Conservation (phyloP, 92 coral and sea anemone species). For the Montipora capitata region DNA sequence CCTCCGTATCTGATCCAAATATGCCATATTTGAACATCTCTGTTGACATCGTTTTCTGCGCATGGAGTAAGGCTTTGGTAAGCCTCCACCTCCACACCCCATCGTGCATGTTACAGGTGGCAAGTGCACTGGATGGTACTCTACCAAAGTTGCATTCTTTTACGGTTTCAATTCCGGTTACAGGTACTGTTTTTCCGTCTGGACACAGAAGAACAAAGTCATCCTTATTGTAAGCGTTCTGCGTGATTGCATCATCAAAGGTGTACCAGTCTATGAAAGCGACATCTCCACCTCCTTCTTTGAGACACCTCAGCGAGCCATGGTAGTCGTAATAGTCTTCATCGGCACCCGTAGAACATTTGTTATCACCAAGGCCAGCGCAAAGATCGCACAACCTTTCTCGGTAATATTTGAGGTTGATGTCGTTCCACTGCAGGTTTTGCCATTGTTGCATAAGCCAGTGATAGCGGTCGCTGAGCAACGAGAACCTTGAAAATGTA, state of each 20-base stretch:
- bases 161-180: conserved; percentile 39
- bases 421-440: conserved; percentile 51
- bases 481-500: conserved; percentile 9
- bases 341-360: conserved; percentile 47
- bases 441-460: conserved; percentile 60
- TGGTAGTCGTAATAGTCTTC: conserved; percentile 40
- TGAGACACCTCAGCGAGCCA: conserved; percentile 42
- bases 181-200: conserved; percentile 53
- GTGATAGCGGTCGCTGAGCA: conserved; percentile 45
- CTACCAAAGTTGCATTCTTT: conserved; percentile 76
- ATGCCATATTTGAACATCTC: conserved; percentile 5
- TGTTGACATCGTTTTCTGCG: conserved; percentile 45
- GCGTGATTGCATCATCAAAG: conserved; percentile 17
- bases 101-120: conserved; percentile 67
- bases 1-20: conserved; percentile 33
- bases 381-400: conserved; percentile 64
- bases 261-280: conserved; percentile 68
- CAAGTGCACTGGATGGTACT: conserved; percentile 67
- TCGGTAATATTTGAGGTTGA: conserved; percentile 45
- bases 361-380: conserved; percentile 44
- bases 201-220: conserved; percentile 74
- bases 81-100: conserved; percentile 75
- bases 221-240: background rate
- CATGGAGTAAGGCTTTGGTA: conserved; percentile 72
- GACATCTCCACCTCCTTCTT: conserved; percentile 35